These are phyloP conservation scores for Chamaea fasciata DNA, from an alignment of 2,113 vertebrate species.

Conservation along the genomic window DNA sequence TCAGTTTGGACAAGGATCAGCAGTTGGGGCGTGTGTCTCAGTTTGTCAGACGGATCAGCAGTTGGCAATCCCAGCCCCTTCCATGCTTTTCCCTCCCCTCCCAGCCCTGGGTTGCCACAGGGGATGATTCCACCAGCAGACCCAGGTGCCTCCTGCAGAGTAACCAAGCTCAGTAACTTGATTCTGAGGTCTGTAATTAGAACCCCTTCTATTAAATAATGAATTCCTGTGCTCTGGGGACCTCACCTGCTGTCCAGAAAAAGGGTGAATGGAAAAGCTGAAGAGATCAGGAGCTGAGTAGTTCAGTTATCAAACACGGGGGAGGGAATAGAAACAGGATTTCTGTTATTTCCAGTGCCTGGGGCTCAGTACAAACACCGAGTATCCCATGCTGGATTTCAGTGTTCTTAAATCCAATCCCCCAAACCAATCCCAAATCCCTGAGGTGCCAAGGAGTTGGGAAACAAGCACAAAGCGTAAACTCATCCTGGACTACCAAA, in stretches of 20 bases:
- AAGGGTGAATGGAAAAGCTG: not conserved
- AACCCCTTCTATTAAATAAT: slow-evolving; percentile 48
- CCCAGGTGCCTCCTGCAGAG: slow-evolving; percentile 1
- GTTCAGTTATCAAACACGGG: not conserved
- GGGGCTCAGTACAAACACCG: not conserved
- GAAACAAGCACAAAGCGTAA: not conserved
- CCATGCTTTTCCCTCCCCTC: not conserved
- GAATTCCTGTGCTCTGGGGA: not conserved
- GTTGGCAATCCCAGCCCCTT: not conserved
- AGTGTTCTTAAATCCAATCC: not conserved
- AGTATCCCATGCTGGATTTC: not conserved
- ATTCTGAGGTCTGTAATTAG: slow-evolving; percentile 24
- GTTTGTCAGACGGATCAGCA: not conserved
- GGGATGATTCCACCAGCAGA: not conserved
- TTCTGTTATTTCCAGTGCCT: not conserved
- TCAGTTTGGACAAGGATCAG: too few species aligned
- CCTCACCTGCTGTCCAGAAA: not conserved
- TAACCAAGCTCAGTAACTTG: not conserved
- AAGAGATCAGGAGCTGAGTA: not conserved
- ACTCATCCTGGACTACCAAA: too few species aligned
- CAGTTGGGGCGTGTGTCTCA: too few species aligned
- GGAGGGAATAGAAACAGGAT: not conserved
- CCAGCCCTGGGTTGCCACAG: not conserved
- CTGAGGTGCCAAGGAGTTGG: not conserved
- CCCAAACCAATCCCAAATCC: not conserved